phyloP scores from a whole-genome alignment of 1,140 invertebrate species.

The Glossosoma conforme region DNA sequence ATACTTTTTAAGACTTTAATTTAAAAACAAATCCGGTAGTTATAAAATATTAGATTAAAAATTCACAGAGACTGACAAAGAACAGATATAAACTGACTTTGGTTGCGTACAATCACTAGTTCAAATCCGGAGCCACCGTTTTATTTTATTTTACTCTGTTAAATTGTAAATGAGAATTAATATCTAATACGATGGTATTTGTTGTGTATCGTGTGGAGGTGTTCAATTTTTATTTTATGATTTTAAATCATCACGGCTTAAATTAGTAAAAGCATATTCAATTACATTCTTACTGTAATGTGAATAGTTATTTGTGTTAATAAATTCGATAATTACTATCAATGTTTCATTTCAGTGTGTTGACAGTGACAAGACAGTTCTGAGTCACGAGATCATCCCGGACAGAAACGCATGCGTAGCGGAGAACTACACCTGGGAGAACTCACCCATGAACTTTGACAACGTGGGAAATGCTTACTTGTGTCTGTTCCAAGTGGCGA shows the following conservation, averaged over 20 bases:
- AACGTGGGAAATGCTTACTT: constrained; percentile 96
- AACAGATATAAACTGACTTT: too few relatives aligned
- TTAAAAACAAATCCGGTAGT: too few relatives aligned
- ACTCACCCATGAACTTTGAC: constrained; percentile 97
- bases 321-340: background rate
- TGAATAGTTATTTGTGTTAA: background rate
- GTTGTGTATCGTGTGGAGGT: background rate
- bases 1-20: too few relatives aligned
- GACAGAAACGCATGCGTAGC: constrained; percentile 75
- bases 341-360: constrained; percentile 66
- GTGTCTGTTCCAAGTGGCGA: constrained; percentile 97
- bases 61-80: too few relatives aligned
- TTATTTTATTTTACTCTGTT: too few relatives aligned
- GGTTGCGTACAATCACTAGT: too few relatives aligned
- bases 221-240: background rate
- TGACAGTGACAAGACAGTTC: constrained; percentile 70
- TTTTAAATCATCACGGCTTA: constrained; percentile 12
- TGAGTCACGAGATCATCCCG: constrained; percentile 82
- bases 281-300: too few relatives aligned
- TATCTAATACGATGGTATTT: too few relatives aligned
- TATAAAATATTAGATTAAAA: too few relatives aligned
- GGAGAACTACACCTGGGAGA: constrained; percentile 91
- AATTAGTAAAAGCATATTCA: constrained; percentile 10
- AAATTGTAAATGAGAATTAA: too few relatives aligned
- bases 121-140: too few relatives aligned